phyloP scores from a whole-genome alignment of 2,113 vertebrate genomes.

The Tragelaphus strepsiceros region DNA sequence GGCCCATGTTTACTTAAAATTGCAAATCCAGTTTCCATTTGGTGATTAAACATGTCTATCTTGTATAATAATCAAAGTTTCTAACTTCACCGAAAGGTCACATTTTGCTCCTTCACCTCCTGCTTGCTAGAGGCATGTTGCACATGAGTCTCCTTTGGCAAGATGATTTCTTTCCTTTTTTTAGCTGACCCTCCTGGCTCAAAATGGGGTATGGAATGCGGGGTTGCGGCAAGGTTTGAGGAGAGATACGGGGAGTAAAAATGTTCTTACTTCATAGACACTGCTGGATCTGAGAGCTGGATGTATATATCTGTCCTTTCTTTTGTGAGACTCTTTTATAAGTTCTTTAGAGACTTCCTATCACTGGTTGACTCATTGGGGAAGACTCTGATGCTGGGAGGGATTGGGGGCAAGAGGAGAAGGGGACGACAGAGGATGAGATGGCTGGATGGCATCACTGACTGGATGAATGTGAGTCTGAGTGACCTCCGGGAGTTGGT shows the following conservation, averaged over 20 bases:
- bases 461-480: too few species aligned
- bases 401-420: too few species aligned
- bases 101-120: neutral
- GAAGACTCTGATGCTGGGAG: too few species aligned
- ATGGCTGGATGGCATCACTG: too few species aligned
- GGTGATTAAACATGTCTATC: neutral
- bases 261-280: neutral
- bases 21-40: neutral
- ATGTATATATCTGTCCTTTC: neutral
- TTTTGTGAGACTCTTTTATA: neutral
- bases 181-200: neutral
- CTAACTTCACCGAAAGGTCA: neutral
- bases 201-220: neutral
- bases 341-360: neutral
- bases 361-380: neutral
- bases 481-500: too few species aligned
- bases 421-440: too few species aligned
- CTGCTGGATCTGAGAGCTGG: neutral
- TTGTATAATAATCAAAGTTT: neutral
- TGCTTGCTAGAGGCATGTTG: neutral
- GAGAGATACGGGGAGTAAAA: neutral
- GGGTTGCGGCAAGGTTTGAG: rapidly evolving
- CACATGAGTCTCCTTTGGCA: neutral
- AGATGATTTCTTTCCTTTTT: neutral
- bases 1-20: neutral